These are phyloP conservation scores for Palythoa grandiflora DNA, from an alignment of 92 coral and sea anemone genomes.

Conservation along the genomic window DNA sequence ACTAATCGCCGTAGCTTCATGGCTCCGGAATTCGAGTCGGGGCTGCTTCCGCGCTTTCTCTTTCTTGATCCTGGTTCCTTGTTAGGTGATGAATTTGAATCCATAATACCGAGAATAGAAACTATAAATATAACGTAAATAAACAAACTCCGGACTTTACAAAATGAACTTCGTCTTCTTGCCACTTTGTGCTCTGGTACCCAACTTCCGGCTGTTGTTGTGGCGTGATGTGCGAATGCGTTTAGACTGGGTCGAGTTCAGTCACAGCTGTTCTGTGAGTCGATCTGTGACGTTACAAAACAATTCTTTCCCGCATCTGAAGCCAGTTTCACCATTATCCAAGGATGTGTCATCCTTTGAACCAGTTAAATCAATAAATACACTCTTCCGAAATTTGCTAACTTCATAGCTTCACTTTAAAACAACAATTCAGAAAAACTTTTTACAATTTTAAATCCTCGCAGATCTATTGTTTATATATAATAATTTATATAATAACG, in stretches of 20 bases:
- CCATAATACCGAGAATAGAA: not conserved
- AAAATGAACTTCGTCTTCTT: not conserved
- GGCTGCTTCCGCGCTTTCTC: slow-evolving; percentile 22
- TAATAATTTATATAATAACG: no score
- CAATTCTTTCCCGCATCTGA: no score
- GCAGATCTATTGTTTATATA: no score
- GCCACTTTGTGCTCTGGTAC: not conserved
- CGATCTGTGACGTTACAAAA: no score
- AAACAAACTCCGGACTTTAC: not conserved
- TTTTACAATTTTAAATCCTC: no score
- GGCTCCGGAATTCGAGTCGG: slow-evolving; percentile 8
- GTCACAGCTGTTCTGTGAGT: no score
- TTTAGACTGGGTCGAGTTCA: slow-evolving; percentile 19
- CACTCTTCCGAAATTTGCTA: no score
- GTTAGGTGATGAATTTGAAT: slow-evolving; percentile 29
- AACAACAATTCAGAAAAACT: no score
- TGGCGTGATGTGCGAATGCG: slow-evolving; percentile 32
- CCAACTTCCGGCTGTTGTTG: slow-evolving; percentile 43
- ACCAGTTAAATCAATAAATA: no score
- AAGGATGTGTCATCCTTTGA: no score
- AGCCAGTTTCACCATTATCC: no score
- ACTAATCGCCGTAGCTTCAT: slow-evolving; percentile 22
- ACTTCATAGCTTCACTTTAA: no score
- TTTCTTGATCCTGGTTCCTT: slow-evolving; percentile 33
- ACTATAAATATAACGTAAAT: slow-evolving; percentile 12